phyloP scores from a whole-genome alignment of 2,113 vertebrate species.

The Pelusios castaneus region DNA sequence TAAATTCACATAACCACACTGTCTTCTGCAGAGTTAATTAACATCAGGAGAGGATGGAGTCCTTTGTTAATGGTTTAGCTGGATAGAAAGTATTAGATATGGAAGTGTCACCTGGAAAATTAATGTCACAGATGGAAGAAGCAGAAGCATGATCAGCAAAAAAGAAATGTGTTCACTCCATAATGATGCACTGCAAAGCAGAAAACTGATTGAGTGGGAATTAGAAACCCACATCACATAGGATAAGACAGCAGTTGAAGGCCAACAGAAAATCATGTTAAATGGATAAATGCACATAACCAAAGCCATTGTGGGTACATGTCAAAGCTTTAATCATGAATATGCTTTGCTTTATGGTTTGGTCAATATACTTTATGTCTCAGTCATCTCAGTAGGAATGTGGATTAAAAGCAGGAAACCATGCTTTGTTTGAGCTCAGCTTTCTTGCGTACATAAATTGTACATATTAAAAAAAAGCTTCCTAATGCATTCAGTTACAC shows the following conservation, averaged over 20 bases:
- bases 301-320: background rate
- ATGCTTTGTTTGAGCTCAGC: background rate
- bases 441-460: background rate
- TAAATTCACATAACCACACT: background rate
- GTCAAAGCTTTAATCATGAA: background rate
- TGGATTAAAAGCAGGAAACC: background rate
- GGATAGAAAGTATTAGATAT: background rate
- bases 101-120: background rate
- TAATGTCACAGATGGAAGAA: background rate
- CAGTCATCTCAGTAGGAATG: background rate
- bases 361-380: background rate
- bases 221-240: background rate
- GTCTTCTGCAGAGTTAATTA: background rate
- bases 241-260: background rate
- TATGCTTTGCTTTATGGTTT: background rate
- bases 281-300: background rate
- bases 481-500: background rate
- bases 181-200: background rate
- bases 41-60: background rate
- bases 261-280: background rate
- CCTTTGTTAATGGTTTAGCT: background rate
- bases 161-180: background rate
- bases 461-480: background rate
- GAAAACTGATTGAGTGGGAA: background rate
- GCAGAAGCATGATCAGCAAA: background rate